Conservation (phyloP, 2,888 invertebrate species). For the Harpagoxenus sublaevis region DNA sequence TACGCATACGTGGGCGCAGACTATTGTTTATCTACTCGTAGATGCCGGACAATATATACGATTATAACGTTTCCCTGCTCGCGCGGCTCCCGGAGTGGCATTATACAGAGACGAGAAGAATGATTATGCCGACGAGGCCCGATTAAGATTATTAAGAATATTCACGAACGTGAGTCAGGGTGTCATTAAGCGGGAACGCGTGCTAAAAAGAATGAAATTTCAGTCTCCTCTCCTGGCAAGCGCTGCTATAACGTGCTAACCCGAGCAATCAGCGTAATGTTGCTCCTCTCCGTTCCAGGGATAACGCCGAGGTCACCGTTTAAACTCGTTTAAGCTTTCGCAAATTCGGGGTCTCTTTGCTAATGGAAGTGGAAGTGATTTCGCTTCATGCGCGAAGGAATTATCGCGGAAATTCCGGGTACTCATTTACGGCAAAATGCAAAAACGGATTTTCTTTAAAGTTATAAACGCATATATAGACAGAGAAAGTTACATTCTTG, state of each 20-base stretch:
- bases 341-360: conserved; percentile 37
- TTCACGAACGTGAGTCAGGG: conserved; percentile 75
- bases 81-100: neutral
- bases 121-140: conserved; percentile 71
- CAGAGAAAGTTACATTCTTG: neutral
- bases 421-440: neutral
- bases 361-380: conserved; percentile 37
- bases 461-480: neutral
- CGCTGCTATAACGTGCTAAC: neutral
- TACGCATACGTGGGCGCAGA: neutral
- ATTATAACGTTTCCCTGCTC: conserved; percentile 33
- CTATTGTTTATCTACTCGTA: conserved; percentile 22
- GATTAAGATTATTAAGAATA: conserved; percentile 78
- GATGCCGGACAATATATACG: neutral
- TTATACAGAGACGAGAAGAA: conserved; percentile 36
- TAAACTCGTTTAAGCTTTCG: conserved; percentile 59
- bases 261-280: conserved; percentile 70
- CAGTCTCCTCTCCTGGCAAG: conserved; percentile 10
- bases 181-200: conserved; percentile 48
- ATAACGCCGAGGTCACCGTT: conserved; percentile 71
- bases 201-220: conserved; percentile 69
- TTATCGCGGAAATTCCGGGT: neutral
- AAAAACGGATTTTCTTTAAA: conserved; percentile 4
- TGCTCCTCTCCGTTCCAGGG: conserved; percentile 66
- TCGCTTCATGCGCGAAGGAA: conserved; percentile 7